phyloP scores from a whole-genome alignment of 2,797 vertebrate genomes.

The Takifugu ocellatus region DNA sequence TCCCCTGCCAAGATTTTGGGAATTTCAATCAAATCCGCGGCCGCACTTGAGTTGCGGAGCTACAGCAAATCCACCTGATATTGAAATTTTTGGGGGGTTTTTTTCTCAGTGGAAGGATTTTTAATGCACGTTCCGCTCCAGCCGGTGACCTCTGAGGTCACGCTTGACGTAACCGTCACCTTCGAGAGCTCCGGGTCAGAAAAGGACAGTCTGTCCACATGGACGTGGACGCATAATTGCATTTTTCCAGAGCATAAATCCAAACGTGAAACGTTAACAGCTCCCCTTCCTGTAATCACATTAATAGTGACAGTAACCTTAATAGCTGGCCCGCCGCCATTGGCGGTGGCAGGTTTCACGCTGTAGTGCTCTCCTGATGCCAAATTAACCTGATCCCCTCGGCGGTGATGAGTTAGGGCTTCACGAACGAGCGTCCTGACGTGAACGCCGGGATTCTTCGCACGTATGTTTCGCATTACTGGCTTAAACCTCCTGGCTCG shows the following conservation, averaged over 20 bases:
- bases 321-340: conserved; percentile 36
- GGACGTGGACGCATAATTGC: neutral
- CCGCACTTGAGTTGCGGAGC: conserved; percentile 38
- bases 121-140: conserved; percentile 30
- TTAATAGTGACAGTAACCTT: conserved; percentile 59
- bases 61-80: conserved; percentile 46
- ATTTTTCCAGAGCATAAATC: neutral
- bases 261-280: conserved; percentile 43
- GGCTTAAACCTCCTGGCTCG: neutral
- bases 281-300: conserved; percentile 53
- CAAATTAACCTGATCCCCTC: conserved; percentile 57
- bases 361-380: conserved; percentile 62
- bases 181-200: conserved; percentile 15
- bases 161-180: conserved; percentile 33
- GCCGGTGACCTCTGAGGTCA: conserved; percentile 33
- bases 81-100: conserved; percentile 28
- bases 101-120: conserved; percentile 12
- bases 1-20: conserved; percentile 29
- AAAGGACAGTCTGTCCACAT: conserved; percentile 9
- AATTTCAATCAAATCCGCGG: conserved; percentile 49
- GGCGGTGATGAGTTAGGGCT: conserved; percentile 35
- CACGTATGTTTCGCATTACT: neutral
- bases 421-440: conserved; percentile 22
- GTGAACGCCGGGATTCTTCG: conserved; percentile 4
- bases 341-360: conserved; percentile 57